Conservation (phyloP, 2,888 invertebrate genomes). For the Sphaeridia pumilis region DNA sequence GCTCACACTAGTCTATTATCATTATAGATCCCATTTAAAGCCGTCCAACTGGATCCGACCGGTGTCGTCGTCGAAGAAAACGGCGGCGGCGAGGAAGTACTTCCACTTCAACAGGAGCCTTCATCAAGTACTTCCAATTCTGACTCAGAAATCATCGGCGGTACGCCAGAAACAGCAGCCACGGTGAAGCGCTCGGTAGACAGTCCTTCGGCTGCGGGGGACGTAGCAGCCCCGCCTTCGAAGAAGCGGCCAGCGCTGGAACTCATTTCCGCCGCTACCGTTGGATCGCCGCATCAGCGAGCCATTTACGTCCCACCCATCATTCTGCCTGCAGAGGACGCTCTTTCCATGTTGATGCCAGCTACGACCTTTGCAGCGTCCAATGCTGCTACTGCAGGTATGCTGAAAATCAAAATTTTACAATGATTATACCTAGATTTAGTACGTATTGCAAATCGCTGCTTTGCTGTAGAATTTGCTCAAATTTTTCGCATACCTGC, state of each 20-base stretch:
- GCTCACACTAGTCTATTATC: no score
- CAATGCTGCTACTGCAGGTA: slow-evolving; percentile 7
- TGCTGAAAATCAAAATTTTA: not conserved
- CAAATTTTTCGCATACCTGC: not conserved
- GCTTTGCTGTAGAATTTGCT: not conserved
- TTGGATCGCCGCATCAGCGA: no score
- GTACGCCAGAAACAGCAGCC: slow-evolving; percentile 12
- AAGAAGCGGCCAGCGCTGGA: slow-evolving; percentile 28
- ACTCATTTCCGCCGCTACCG: slow-evolving; percentile 23
- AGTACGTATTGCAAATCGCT: not conserved
- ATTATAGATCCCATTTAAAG: no score
- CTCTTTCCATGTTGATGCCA: slow-evolving; percentile 29
- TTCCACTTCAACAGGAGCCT: not conserved
- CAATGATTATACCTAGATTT: not conserved
- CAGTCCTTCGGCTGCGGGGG: slow-evolving; percentile 27
- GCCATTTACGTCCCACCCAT: slow-evolving; percentile 32
- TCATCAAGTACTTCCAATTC: not conserved
- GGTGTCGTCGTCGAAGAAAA: not conserved
- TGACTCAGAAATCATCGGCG: not conserved
- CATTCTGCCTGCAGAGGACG: slow-evolving; percentile 25
- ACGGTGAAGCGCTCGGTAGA: slow-evolving; percentile 31
- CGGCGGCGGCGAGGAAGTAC: no score
- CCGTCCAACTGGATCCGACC: no score
- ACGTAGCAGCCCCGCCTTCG: slow-evolving; percentile 25
- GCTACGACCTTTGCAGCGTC: slow-evolving; percentile 17